Base-by-base conservation (phyloP, 2,888 invertebrate species). In the Frankliniella fusca region DNA sequence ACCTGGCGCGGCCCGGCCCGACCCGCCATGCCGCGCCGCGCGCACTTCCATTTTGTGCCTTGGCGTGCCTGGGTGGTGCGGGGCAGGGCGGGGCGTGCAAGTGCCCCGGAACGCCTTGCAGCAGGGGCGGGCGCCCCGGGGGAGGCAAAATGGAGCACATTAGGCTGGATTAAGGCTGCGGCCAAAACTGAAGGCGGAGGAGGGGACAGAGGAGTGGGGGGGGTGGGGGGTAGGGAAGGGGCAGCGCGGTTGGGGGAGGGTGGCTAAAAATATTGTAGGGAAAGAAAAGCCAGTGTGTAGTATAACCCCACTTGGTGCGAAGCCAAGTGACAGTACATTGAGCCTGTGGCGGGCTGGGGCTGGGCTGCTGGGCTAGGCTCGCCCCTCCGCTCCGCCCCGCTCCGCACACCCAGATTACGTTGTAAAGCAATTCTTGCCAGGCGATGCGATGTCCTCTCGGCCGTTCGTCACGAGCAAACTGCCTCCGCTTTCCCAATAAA, bases 271-370 rank as follows among this genome's bases (percentile, higher is more conserved):
- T 61, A 61, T 61, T 11, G 61, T 61, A 61, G 61, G 61, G n/a
- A 61, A 61, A 61, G 61, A 61, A 61, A 61, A n/a, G 20, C 61
- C 61, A 20, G 61, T n/a, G 18, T 18, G 18, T 18, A 20, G 61
- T 61, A 70, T 70, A 23, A 27, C 70, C 70, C 70, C 70, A 76
- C 70, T 76, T 76, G 70, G 70, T 76, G 70, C 70, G 27, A 76
- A 76, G 70, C 70, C 70, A 76, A 76, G 70, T 76, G 70, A 76
- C 70, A 76, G 70, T 76, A 27, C 70, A 76, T 76, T 76, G 70
- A 70, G 70, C 61, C 61, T 18, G 61, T 61, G 61, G 61, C 18
- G 61, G 61, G 10, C 11, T 7, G 61, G 54, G 61, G n/a, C 61
- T 61, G 61, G 18, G 18, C 54, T 20, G 10, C 61, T 61, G 61